A percentile compares a stretch with the other conserved stretches of the same genome.
phyloP scores from a whole-genome alignment of 2,113 vertebrate genomes.

The Pedionomus torquatus region DNA sequence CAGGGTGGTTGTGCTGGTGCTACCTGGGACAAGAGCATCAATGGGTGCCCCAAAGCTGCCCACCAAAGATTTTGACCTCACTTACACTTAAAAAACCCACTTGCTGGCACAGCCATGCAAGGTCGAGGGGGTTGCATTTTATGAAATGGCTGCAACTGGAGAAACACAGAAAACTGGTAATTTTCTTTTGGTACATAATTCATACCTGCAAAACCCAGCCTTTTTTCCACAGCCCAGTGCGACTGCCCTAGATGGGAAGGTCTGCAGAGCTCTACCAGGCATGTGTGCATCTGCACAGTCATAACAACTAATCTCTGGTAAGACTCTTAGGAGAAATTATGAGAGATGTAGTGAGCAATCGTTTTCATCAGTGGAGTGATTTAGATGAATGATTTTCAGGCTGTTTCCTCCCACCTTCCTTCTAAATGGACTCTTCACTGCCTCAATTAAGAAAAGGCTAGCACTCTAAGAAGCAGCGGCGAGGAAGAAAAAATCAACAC shows the following conservation, averaged over 20 bases:
- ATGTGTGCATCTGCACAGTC: not conserved
- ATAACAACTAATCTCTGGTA: not conserved
- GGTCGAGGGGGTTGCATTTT: not conserved
- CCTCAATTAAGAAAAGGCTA: conserved; percentile 25
- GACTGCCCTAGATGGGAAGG: not conserved
- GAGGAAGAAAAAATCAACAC: not conserved
- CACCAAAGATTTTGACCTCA: not conserved
- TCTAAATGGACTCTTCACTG: conserved; percentile 53
- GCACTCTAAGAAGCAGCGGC: not conserved
- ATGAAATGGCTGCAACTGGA: not conserved
- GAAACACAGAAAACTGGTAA: not conserved
- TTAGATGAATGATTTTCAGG: conserved; percentile 46
- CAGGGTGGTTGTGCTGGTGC: not conserved
- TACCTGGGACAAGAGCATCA: not conserved
- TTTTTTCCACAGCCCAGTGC: not conserved
- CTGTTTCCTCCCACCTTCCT: conserved; percentile 43
- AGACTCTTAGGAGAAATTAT: conserved; percentile 9
- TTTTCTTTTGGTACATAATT: not conserved
- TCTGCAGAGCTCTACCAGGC: not conserved
- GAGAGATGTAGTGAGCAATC: conserved; percentile 40
- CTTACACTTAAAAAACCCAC: not conserved
- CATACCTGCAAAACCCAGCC: not conserved
- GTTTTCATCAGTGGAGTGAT: conserved; percentile 32
- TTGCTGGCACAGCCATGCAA: rapidly evolving
- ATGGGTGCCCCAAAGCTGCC: not conserved